These are phyloP conservation scores for Latrodectus hesperus DNA, from an alignment of 2,888 invertebrate genomes.

Conservation along the genomic window DNA sequence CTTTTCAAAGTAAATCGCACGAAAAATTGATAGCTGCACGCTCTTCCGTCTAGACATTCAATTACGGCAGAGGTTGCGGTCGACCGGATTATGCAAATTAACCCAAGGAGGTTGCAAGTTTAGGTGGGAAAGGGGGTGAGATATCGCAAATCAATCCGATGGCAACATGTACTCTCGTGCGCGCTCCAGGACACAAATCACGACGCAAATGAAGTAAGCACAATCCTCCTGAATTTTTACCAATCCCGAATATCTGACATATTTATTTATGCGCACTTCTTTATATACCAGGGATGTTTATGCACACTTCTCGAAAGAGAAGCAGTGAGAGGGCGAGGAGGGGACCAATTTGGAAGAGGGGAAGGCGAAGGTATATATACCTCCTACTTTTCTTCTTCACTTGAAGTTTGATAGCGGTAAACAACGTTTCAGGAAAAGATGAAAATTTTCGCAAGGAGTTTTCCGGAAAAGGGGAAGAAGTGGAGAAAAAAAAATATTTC, in stretches of 20 bases:
- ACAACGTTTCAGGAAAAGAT: not conserved
- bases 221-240: no score
- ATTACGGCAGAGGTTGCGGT: conserved; percentile 21
- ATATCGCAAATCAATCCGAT: not conserved
- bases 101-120: not conserved
- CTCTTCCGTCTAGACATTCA: conserved; percentile 29
- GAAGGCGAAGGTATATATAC: no score
- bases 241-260: no score
- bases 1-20: conserved; percentile 21
- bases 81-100: conserved; percentile 45
- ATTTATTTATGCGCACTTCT: no score
- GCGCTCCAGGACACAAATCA: not conserved
- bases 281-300: no score
- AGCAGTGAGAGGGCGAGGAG: no score
- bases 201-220: not conserved
- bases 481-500: no score
- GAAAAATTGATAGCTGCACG: conserved; percentile 13
- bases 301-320: no score
- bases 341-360: no score
- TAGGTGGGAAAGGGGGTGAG: not conserved
- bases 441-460: no score
- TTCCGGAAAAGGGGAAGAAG: no score
- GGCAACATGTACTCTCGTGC: not conserved
- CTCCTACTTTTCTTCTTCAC: no score
- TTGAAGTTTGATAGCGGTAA: not conserved